phyloP scores from a whole-genome alignment of 2,888 invertebrate species.

The Buathra laborator region DNA sequence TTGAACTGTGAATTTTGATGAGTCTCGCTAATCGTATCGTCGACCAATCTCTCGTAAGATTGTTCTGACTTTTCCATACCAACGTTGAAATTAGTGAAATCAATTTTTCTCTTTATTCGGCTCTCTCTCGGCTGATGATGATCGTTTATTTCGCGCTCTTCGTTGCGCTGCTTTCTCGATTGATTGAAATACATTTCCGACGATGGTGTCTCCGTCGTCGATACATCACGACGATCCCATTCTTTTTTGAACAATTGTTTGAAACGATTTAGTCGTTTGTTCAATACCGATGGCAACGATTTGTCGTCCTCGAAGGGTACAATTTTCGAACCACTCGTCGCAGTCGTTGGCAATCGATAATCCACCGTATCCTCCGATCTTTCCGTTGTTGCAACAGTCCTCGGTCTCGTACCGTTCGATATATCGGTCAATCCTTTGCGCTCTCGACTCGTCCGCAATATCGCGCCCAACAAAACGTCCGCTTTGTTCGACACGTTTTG shows the following conservation, averaged over 20 bases:
- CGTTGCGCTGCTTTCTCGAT: neutral
- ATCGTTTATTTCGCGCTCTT: constrained; percentile 3
- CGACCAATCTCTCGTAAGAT: constrained; percentile 51
- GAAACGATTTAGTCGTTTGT: constrained; percentile 80
- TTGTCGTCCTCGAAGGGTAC: constrained; percentile 76
- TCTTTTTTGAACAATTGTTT: constrained; percentile 81
- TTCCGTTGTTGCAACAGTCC: constrained; percentile 34
- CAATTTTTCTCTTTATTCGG: constrained; percentile 76
- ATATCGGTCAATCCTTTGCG: constrained; percentile 78
- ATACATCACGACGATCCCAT: constrained; percentile 71
- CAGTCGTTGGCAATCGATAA: neutral
- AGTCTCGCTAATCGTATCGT: constrained; percentile 59
- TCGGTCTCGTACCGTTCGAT: constrained; percentile 73
- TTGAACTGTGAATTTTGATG: constrained; percentile 75
- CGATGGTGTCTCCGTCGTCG: constrained; percentile 57
- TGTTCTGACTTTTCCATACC: constrained; percentile 31
- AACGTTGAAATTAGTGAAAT: constrained; percentile 72
- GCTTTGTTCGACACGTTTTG: constrained; percentile 85
- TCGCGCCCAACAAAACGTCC: constrained; percentile 87
- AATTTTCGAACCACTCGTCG: constrained; percentile 52
- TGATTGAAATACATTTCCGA: neutral
- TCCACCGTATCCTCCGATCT: constrained; percentile 1
- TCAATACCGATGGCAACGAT: constrained; percentile 77
- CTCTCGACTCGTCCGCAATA: constrained; percentile 86
- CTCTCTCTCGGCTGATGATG: constrained; percentile 63